Percentiles rank a stretch among this genome's conserved stretches.
Conservation (phyloP, 2,113 vertebrate genomes). For the Clupea harengus region DNA sequence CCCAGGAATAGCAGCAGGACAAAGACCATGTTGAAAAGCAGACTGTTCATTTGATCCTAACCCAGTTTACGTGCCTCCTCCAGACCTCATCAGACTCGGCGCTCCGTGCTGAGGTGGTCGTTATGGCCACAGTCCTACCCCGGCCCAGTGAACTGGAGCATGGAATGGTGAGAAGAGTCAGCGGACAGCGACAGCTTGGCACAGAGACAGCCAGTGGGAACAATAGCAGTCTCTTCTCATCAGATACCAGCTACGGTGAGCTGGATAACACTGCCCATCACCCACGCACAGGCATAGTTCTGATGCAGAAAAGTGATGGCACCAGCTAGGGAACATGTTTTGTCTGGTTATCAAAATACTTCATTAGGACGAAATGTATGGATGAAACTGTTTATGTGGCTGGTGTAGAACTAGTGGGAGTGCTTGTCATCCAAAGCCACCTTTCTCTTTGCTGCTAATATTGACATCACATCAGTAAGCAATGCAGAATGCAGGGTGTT, state of each 20-base stretch:
- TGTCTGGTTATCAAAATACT: not conserved
- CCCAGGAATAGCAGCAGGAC: slow-evolving; percentile 26
- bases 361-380: not conserved
- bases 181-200: not conserved
- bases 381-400: not conserved
- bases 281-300: not conserved
- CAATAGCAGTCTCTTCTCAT: not conserved
- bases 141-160: not conserved
- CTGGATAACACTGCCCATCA: not conserved
- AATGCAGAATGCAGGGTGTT: too few relatives aligned
- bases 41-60: slow-evolving; percentile 22
- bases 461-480: too few relatives aligned
- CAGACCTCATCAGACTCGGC: slow-evolving; percentile 29
- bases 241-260: not conserved
- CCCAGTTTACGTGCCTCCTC: slow-evolving; percentile 22
- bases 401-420: too few relatives aligned
- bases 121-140: not conserved
- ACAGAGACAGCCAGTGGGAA: not conserved
- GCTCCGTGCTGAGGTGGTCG: not conserved
- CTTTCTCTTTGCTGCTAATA: too few relatives aligned
- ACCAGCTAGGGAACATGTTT: not conserved
- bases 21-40: slow-evolving; percentile 18
- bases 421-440: too few relatives aligned
- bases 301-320: not conserved
- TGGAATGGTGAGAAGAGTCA: slow-evolving; percentile 23